Percentiles rank a stretch among this genome's conserved stretches.
These are phyloP conservation scores for Rhinophrynus dorsalis DNA, from an alignment of 2,797 vertebrate genomes.

Conservation along the genomic window DNA sequence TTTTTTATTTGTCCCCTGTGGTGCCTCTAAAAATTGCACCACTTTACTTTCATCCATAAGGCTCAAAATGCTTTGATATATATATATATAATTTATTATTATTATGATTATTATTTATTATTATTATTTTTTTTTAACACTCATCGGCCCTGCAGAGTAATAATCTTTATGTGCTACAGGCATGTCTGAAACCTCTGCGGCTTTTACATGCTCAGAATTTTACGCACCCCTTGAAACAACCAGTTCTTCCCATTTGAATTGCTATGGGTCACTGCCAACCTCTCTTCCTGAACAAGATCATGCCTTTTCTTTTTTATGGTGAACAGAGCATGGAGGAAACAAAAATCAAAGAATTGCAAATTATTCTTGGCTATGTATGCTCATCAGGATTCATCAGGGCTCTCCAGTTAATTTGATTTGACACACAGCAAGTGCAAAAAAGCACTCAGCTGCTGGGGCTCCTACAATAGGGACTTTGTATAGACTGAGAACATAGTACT, in stretches of 20 bases:
- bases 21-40: too few relatives aligned
- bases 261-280: constrained; percentile 35
- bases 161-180: constrained; percentile 5
- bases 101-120: too few relatives aligned
- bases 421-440: constrained; percentile 46
- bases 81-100: too few relatives aligned
- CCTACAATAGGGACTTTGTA: constrained; percentile 44
- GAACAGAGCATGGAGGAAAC: constrained; percentile 42
- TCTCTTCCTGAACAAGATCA: constrained; percentile 40
- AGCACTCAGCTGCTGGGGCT: constrained; percentile 35
- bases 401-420: constrained; percentile 46
- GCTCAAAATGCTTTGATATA: too few relatives aligned
- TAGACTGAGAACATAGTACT: constrained; percentile 28
- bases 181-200: neutral
- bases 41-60: too few relatives aligned
- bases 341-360: constrained; percentile 42
- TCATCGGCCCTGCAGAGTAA: neutral
- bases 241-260: constrained; percentile 31
- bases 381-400: constrained; percentile 47
- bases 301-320: constrained; percentile 41
- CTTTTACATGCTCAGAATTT: constrained; percentile 24
- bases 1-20: too few relatives aligned
- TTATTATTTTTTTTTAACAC: too few relatives aligned
- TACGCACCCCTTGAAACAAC: constrained; percentile 37
- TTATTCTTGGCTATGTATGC: constrained; percentile 28